phyloP scores from a whole-genome alignment of 2,888 invertebrate species.

The Macropis europaea region DNA sequence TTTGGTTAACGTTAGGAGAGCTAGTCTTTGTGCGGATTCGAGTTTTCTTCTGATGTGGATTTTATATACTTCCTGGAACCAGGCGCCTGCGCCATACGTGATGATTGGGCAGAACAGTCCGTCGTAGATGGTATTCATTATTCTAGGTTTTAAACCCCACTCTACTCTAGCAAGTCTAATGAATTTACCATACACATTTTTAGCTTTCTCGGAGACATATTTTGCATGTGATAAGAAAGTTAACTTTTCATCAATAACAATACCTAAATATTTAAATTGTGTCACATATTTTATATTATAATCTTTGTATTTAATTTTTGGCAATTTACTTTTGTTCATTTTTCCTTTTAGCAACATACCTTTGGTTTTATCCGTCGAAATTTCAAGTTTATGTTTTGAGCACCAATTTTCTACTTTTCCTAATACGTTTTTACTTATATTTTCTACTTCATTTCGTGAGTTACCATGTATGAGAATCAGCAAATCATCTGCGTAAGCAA shows the following conservation, averaged over 20 bases:
- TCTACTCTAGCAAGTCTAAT: background rate
- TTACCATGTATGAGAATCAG: background rate
- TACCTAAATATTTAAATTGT: no score
- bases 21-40: background rate
- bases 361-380: background rate
- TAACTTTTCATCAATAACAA: background rate
- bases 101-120: background rate
- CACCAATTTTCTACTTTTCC: background rate
- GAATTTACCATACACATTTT: background rate
- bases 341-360: background rate
- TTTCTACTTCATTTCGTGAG: background rate
- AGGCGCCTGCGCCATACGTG: background rate
- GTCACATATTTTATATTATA: no score
- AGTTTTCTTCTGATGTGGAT: background rate
- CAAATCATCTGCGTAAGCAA: background rate
- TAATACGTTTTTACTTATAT: background rate
- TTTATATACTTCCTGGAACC: background rate
- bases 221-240: background rate
- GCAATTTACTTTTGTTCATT: background rate
- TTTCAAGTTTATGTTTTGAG: background rate
- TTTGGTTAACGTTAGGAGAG: background rate
- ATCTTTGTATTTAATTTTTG: background rate
- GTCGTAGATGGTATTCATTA: background rate
- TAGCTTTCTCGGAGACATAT: background rate
- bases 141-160: background rate